These are phyloP conservation scores for Phyllotreta striolata DNA, from an alignment of 2,888 invertebrate genomes.

Conservation along the genomic window DNA sequence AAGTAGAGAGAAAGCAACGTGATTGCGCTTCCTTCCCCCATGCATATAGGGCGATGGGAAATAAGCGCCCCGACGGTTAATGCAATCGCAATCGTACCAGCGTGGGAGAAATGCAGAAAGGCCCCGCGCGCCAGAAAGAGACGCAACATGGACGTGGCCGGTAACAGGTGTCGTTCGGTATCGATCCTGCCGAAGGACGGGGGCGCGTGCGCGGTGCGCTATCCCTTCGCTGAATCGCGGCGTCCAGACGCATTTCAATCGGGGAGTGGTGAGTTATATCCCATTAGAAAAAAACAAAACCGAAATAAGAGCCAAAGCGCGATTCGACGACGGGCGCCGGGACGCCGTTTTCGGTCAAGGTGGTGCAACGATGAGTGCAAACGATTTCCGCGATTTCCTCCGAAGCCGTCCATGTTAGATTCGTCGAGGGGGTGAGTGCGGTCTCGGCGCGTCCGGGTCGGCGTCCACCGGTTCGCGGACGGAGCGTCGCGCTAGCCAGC, in stretches of 20 bases:
- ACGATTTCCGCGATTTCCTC: constrained; percentile 30
- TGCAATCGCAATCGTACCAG: constrained; percentile 8
- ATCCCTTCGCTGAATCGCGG: constrained; percentile 49
- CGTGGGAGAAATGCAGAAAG: constrained; percentile 34
- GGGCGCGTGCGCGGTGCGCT: constrained; percentile 52
- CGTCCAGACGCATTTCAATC: constrained; percentile 57
- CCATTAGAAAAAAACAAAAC: constrained; percentile 10
- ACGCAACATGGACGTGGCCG: constrained; percentile 44
- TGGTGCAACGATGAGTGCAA: constrained; percentile 20
- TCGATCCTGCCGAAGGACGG: constrained; percentile 56
- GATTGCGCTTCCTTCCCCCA: constrained; percentile 8
- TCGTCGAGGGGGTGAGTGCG: constrained; percentile 24
- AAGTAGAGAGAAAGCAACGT: too few relatives aligned
- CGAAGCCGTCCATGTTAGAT: constrained; percentile 40
- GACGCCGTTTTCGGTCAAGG: too few relatives aligned
- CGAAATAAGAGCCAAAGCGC: background rate
- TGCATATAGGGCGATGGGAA: background rate
- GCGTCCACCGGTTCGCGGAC: constrained; percentile 33
- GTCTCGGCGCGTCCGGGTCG: constrained; percentile 32
- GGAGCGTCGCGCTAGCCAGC: constrained; percentile 26
- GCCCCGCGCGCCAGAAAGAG: constrained; percentile 27
- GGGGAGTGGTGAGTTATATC: constrained; percentile 57
- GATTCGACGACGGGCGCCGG: too few relatives aligned
- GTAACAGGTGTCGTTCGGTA: constrained; percentile 61
- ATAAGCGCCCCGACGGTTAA: constrained; percentile 1